These are phyloP conservation scores for Galemys pyrenaicus DNA, from an alignment of 2,113 vertebrate genomes.

Conservation along the genomic window DNA sequence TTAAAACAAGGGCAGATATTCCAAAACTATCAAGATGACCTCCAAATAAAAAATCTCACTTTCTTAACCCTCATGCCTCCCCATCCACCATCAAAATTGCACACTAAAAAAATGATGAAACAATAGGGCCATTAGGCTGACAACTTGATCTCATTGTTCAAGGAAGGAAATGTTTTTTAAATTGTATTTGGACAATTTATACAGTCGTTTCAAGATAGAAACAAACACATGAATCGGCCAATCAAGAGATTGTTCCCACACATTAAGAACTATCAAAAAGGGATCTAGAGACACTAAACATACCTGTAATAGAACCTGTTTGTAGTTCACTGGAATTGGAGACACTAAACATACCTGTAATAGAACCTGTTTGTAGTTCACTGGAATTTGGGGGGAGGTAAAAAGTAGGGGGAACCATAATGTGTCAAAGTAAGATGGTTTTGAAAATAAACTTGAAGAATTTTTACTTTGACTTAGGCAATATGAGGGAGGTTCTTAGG, in stretches of 20 bases:
- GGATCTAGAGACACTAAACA: too few relatives aligned
- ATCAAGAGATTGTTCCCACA: neutral
- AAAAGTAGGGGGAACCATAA: neutral
- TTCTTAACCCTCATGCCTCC: neutral
- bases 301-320: too few relatives aligned
- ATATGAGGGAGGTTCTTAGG: neutral
- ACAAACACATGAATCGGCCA: neutral
- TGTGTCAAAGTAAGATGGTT: neutral
- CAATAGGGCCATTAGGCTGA: neutral
- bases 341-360: too few relatives aligned
- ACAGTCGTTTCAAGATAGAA: neutral
- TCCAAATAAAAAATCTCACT: neutral
- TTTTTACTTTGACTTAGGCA: neutral
- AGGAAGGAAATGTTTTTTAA: neutral
- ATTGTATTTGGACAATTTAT: neutral
- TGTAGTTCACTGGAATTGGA: neutral
- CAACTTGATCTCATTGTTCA: neutral
- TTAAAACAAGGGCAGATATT: neutral
- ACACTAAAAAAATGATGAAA: neutral
- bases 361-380: neutral
- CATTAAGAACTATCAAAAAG: neutral
- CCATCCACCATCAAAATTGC: rapidly evolving
- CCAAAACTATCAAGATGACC: neutral
- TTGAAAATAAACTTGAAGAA: neutral
- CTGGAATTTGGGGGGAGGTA: neutral